phyloP scores from a whole-genome alignment of 2,888 invertebrate genomes.

The Prosapia bicincta region DNA sequence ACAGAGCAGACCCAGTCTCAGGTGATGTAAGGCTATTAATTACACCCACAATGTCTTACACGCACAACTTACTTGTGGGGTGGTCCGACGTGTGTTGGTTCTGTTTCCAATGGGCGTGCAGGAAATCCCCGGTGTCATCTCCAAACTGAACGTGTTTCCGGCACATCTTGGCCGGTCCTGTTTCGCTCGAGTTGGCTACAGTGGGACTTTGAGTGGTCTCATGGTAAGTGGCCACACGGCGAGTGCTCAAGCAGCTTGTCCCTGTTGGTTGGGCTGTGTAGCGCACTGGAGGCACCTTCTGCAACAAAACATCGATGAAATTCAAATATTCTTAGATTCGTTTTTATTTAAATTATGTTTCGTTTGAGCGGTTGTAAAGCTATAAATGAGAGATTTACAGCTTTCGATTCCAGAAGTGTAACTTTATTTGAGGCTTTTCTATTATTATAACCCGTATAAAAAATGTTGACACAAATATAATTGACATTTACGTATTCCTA shows the following conservation, averaged over 20 bases:
- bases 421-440: too few relatives aligned
- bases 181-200: conserved; percentile 47
- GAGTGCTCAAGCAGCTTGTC: conserved; percentile 53
- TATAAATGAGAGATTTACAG: too few relatives aligned
- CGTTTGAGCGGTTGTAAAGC: too few relatives aligned
- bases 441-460: too few relatives aligned
- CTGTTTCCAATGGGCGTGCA: conserved; percentile 14
- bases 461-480: too few relatives aligned
- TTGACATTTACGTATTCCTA: too few relatives aligned
- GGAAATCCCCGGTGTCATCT: conserved; percentile 50
- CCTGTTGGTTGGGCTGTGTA: conserved; percentile 52
- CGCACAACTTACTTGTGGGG: conserved; percentile 31
- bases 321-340: too few relatives aligned
- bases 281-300: conserved; percentile 52
- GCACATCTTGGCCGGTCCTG: conserved; percentile 46
- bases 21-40: too few relatives aligned
- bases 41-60: too few relatives aligned
- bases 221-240: conserved; percentile 47
- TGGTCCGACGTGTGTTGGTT: conserved; percentile 36
- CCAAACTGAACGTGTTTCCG: conserved; percentile 71
- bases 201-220: conserved; percentile 55
- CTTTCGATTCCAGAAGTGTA: too few relatives aligned
- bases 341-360: too few relatives aligned
- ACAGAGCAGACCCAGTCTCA: too few relatives aligned
- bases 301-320: background rate